phyloP scores from a whole-genome alignment of 2,113 vertebrate species.

The Recurvirostra avosetta region DNA sequence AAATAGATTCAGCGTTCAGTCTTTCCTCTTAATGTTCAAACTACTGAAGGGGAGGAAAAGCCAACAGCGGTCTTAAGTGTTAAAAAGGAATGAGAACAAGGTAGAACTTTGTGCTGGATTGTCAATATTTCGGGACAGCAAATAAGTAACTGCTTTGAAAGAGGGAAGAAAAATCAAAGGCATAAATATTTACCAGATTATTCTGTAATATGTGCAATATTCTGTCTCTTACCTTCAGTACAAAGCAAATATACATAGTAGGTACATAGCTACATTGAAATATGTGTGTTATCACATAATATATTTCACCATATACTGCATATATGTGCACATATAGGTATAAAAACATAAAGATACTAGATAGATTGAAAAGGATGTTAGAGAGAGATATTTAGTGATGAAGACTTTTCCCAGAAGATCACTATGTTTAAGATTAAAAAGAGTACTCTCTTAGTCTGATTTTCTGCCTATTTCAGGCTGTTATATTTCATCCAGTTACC shows the following conservation, averaged over 20 bases:
- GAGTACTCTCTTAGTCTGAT: not conserved
- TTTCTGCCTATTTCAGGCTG: not conserved
- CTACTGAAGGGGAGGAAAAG: not conserved
- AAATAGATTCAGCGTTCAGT: not conserved
- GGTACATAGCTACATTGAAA: not conserved
- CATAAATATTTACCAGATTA: not conserved
- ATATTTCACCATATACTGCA: not conserved
- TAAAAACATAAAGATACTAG: not conserved
- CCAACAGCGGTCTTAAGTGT: not conserved
- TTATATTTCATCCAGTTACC: not conserved
- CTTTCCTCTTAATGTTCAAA: not conserved
- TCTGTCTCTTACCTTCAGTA: not conserved
- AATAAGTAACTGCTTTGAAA: not conserved
- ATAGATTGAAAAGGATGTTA: not conserved
- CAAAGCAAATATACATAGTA: not conserved
- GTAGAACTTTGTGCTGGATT: not conserved
- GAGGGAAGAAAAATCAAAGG: not conserved
- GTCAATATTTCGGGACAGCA: not conserved
- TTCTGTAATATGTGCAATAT: not conserved
- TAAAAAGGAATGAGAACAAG: not conserved
- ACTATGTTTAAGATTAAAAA: not conserved
- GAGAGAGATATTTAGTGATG: not conserved
- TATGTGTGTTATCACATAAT: not conserved
- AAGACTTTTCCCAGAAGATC: not conserved
- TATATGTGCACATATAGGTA: not conserved